Base-by-base conservation (phyloP, 2,888 invertebrate genomes). In the Noctua janthina region DNA sequence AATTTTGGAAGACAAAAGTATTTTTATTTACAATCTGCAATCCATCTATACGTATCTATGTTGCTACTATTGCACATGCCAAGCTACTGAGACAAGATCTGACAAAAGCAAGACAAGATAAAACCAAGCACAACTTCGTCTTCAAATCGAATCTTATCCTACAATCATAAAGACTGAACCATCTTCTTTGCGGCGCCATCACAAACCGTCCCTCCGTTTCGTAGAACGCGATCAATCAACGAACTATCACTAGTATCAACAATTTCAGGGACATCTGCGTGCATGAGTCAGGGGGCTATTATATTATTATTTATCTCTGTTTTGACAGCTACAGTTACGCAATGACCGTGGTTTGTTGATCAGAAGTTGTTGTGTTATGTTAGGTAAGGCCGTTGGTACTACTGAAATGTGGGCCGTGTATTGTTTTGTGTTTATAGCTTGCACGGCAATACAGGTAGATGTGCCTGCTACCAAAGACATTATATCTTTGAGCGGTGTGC, bases 171-270 rank as follows among this genome's bases (percentile, higher is more conserved):
- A 39, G 35, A 46, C 20, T 13, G 62, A 23, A 64, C 2, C 69
- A 59, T 67, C 66, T n/a, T 51, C 20, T 56, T 29, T 43, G 23
- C 70, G 23, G 20, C 29, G 13, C 46, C 78, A 29, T 56, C 71
- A 13, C 23, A 54, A 29, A 11, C 43, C 39, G 46, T n/a, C 72
- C 35, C 59, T 62, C 78, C 49, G 20, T 69, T 74, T 69, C 74
- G 13, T 6, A 62, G 78, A 85, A 85, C 7, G 29, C 56, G 62
- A 85, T 83, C 80, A 83, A 86, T 83, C 86, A 86, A n/a, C 29
- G n/a, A 23, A 54, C 77, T 79, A 70, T 77, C 87, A 43, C n/a
- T 23, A 49, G 39, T 78, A 83, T 75, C 72, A 43, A n/a, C 46
- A 43, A 39, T 29, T 54, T 69, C 85, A 82, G 78, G 85, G 87